Base-by-base conservation (phyloP, 2,888 invertebrate species). In the Trichacis sp. region DNA sequence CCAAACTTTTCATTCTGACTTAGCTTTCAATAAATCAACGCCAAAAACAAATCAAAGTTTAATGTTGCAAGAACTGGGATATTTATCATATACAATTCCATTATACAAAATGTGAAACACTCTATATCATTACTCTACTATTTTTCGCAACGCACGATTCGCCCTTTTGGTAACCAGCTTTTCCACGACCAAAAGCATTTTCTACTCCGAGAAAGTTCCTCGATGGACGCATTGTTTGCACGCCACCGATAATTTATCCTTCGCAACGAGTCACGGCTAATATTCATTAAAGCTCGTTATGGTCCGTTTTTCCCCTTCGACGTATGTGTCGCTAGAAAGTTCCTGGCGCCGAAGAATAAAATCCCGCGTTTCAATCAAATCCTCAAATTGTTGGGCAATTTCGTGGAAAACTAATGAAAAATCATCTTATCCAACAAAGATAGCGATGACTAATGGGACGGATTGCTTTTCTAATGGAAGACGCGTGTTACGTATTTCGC, bases 261-360 rank as follows among this genome's bases (percentile, higher is more conserved):
- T 18, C n/a, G 58, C 62, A 55, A 51, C 50, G 59, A 63, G 55
- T 63, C 57, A 67, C 59, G 54, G 63, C 59, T 52, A 58, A 52
- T 59, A 55, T 66, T 66, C 62, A 62, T 59, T 62, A 59, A 66
- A 59, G 58, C 66, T 38, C 57, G 58, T 48, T 58, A 43, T 15
- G 48, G 42, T 46, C 36, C 3, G 54, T 18, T 24, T 24, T 24
- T 24, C 24, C 24, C 8, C 24, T 24, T 8, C 24, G 18, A 15
- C 24, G 15, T 53, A 48, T 59, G 11, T 55, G 30, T 33, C 33
- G 24, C 24, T n/a, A n/a, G n/a, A n/a, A n/a, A n/a, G n/a, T n/a
- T n/a, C n/a, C n/a, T n/a, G n/a, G n/a, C n/a, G n/a, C n/a, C n/a
- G n/a, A n/a, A n/a, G n/a, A n/a, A n/a, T n/a, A n/a, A n/a, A n/a